Conservation (phyloP, 2,888 invertebrate species). For the Oligia latruncula region DNA sequence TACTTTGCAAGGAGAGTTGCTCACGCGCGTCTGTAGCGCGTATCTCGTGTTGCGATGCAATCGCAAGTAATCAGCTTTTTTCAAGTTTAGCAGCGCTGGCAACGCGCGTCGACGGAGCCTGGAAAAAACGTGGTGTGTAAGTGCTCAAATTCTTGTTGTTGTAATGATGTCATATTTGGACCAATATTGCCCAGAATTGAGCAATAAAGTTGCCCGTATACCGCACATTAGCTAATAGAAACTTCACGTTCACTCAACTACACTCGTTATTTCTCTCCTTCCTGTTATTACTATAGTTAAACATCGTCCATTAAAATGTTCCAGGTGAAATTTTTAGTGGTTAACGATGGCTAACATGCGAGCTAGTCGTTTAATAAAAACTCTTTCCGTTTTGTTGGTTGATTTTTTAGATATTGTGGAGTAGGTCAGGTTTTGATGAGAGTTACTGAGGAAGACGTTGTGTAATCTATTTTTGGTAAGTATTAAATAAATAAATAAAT, state of each 20-base stretch:
- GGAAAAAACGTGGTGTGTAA: too few species aligned
- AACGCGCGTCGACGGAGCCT: too few species aligned
- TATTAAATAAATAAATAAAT: too few species aligned
- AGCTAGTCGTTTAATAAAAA: slow-evolving; percentile 48
- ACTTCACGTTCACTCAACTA: slow-evolving; percentile 25
- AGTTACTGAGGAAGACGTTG: background rate
- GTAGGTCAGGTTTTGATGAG: background rate
- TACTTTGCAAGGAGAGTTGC: too few species aligned
- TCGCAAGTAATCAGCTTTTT: too few species aligned
- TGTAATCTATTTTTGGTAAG: background rate
- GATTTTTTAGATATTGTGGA: slow-evolving; percentile 1
- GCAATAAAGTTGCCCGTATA: slow-evolving; percentile 2
- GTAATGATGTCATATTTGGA: background rate
- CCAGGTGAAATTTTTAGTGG: slow-evolving; percentile 24
- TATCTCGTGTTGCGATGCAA: too few species aligned
- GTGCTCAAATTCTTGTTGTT: too few species aligned
- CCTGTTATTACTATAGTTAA: slow-evolving; percentile 36
- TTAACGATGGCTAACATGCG: slow-evolving; percentile 48
- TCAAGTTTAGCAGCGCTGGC: too few species aligned
- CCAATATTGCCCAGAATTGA: background rate
- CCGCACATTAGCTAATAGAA: slow-evolving; percentile 4
- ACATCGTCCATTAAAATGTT: slow-evolving; percentile 42
- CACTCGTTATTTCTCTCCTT: slow-evolving; percentile 23
- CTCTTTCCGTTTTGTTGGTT: slow-evolving; percentile 7
- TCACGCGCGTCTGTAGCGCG: too few species aligned